Base-by-base conservation (phyloP, 2,888 invertebrate genomes). In the Acronicta aceris region DNA sequence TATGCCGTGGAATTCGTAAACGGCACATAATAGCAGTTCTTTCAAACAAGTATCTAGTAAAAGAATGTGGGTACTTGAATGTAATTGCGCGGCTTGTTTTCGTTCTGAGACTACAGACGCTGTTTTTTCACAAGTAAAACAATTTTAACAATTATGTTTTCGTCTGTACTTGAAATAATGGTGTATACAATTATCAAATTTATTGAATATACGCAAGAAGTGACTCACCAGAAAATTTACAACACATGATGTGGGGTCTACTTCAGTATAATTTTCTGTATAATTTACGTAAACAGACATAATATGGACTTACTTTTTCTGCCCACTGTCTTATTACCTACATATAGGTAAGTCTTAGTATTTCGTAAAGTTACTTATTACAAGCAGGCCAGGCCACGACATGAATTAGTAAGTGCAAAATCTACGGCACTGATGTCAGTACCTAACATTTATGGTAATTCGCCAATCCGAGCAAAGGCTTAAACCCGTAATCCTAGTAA, bases 1-100 rank as follows among this genome's bases (percentile, higher is more conserved):
- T n/a, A 71, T 67, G 71, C 79, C 69, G 74, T 80, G 81, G 83
- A 81, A 86, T 87, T 82, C 71, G 67, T 81, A 77, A 84, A 81
- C 76, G 75, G 75, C 65, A 60, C 62, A 71, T 62, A 55, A 59
- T 65, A 53, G 54, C 71, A 50, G 66, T 60, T 51, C 59, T 72
- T 75, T 65, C 59, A 59, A 69, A 58, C 65, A 25, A 59, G 16
- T 49, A 50, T 65, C 56, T 53, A 46, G 46, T 40, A 12, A 61
- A 65, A 66, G 41, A 64, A 65, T 62, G 59, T 41, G 30, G 41
- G 51, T 59, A 61, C 30, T 59, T 58, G 21, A 50, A 59, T 42
- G 41, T 64, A 55, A 55, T 71, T 67, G 15, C n/a, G 33, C 21
- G 6, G 27, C 9, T 51, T 58, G 25, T 63, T 43, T 52, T 42